phyloP scores from a whole-genome alignment of 92 coral and sea anemone species.

The Porites cylindrica region DNA sequence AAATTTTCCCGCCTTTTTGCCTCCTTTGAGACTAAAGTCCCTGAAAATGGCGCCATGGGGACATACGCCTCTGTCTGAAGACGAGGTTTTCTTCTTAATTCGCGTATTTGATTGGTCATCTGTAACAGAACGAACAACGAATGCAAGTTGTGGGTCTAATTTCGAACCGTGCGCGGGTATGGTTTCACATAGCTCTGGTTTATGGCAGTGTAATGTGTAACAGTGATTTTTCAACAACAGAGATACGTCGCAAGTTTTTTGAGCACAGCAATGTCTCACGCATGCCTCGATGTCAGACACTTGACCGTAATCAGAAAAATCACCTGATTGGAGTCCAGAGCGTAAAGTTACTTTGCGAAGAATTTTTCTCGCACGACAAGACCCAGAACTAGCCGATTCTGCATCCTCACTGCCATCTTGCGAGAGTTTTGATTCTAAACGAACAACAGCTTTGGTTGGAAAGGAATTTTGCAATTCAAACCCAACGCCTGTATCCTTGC shows the following conservation, averaged over 20 bases:
- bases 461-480: conserved; percentile 18
- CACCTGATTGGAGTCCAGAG: conserved; percentile 89
- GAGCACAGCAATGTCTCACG: conserved; percentile 77
- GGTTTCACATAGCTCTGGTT: conserved; percentile 59
- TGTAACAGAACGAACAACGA: conserved; percentile 51
- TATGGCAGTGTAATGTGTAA: conserved; percentile 78
- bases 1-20: conserved; percentile 85
- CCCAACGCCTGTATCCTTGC: not conserved
- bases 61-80: conserved; percentile 68
- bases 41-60: conserved; percentile 74
- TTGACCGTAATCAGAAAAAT: conserved; percentile 88
- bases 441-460: conserved; percentile 20
- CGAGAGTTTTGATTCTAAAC: conserved; percentile 14
- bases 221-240: conserved; percentile 75
- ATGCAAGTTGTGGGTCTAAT: conserved; percentile 73
- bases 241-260: conserved; percentile 76
- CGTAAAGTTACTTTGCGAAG: conserved; percentile 79
- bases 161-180: conserved; percentile 73
- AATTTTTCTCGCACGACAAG: conserved; percentile 59
- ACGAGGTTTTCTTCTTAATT: conserved; percentile 34
- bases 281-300: conserved; percentile 77
- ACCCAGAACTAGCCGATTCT: not conserved
- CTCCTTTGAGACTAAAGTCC: conserved; percentile 84
- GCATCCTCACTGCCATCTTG: not conserved
- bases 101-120: conserved; percentile 14